Conservation (phyloP, 2,113 vertebrate genomes). For the Vulpes lagopus region DNA sequence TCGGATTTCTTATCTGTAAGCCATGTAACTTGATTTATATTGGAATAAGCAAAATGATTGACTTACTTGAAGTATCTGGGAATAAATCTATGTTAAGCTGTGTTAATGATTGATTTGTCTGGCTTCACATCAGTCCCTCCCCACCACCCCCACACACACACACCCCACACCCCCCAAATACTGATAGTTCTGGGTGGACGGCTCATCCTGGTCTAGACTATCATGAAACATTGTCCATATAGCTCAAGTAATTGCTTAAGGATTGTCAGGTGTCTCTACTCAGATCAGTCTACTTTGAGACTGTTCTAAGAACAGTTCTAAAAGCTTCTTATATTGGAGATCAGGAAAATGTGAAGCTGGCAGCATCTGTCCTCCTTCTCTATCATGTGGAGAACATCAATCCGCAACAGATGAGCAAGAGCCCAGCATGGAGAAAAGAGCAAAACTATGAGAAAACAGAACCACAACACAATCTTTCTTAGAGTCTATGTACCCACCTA, state of each 20-base stretch:
- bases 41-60: background rate
- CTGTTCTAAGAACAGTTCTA: background rate
- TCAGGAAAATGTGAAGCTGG: background rate
- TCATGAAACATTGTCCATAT: background rate
- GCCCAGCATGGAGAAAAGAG: background rate
- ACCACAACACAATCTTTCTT: fast-evolving
- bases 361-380: too few relatives aligned
- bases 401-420: background rate
- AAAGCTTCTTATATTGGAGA: background rate
- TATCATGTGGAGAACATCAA: background rate
- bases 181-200: background rate
- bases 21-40: background rate
- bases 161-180: background rate
- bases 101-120: background rate
- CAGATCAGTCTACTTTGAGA: background rate
- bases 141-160: background rate
- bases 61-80: background rate
- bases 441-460: background rate
- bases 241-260: background rate
- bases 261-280: fast-evolving
- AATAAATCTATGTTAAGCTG: background rate
- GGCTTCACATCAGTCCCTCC: background rate
- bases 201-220: background rate
- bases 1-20: background rate
- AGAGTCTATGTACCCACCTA: background rate